These are phyloP conservation scores for Corapipo altera DNA, from an alignment of 2,113 vertebrate species.

Conservation along the genomic window DNA sequence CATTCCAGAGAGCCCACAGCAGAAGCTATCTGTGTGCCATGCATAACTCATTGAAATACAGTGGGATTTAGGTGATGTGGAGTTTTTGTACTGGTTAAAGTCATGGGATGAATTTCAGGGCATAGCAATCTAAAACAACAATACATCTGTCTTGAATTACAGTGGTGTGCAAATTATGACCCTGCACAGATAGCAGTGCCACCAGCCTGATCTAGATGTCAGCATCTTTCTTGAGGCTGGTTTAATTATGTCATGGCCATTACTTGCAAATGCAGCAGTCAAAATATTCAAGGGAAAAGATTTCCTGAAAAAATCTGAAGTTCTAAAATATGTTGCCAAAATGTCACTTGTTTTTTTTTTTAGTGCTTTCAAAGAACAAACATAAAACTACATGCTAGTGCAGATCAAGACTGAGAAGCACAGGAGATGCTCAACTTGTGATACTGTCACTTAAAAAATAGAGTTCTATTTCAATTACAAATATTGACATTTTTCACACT, in stretches of 20 bases:
- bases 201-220: neutral
- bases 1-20: neutral
- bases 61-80: neutral
- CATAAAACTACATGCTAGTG: neutral
- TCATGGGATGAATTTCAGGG: neutral
- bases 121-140: neutral
- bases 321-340: neutral
- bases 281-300: neutral
- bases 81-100: neutral
- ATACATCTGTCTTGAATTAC: neutral
- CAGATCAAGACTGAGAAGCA: neutral
- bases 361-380: neutral
- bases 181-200: neutral
- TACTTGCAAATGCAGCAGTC: neutral
- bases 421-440: neutral
- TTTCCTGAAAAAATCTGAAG: neutral
- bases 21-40: fast-evolving
- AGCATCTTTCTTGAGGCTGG: neutral
- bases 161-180: fast-evolving
- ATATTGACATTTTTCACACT: neutral
- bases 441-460: neutral
- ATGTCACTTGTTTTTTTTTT: neutral
- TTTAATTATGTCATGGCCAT: neutral
- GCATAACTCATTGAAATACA: neutral
- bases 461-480: neutral